These are phyloP conservation scores for Hydrolagus affinis DNA, from an alignment of 2,113 vertebrate species.

Conservation along the genomic window DNA sequence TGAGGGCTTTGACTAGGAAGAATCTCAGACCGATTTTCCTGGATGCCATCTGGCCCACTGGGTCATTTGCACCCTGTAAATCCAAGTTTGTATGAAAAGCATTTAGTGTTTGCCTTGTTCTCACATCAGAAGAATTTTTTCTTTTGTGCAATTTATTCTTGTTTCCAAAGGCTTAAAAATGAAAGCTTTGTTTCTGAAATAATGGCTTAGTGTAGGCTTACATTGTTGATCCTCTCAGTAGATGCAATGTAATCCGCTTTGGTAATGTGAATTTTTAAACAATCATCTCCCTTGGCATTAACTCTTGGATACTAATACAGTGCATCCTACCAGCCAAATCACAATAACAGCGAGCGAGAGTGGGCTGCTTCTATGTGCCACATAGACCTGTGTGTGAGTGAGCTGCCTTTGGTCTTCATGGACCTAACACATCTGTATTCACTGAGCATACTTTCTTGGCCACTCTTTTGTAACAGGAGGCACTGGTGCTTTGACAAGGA, in stretches of 20 bases:
- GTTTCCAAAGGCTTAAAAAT: constrained; percentile 75
- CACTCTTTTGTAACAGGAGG: neutral
- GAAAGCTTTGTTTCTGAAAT: constrained; percentile 77
- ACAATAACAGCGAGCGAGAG: constrained; percentile 36
- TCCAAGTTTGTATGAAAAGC: constrained; percentile 62
- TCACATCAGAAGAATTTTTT: constrained; percentile 74
- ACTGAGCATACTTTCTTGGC: neutral
- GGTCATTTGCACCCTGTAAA: constrained; percentile 43
- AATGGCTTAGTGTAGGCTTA: constrained; percentile 74
- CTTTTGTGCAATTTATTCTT: constrained; percentile 74
- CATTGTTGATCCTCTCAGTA: constrained; percentile 70
- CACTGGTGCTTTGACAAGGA: neutral
- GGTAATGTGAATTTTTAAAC: constrained; percentile 78
- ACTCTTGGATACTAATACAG: constrained; percentile 61
- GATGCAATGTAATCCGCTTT: constrained; percentile 78
- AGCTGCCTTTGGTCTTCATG: neutral
- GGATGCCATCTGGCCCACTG: constrained; percentile 42
- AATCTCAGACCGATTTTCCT: constrained; percentile 49
- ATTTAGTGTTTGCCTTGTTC: constrained; percentile 66
- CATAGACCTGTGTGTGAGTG: neutral
- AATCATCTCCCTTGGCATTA: constrained; percentile 65
- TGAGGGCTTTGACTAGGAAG: constrained; percentile 46
- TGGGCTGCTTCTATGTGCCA: neutral
- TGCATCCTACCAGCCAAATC: neutral
- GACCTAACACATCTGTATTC: constrained; percentile 6